These are phyloP conservation scores for Machimus rusticus DNA, from an alignment of 2,888 invertebrate genomes.

Conservation along the genomic window DNA sequence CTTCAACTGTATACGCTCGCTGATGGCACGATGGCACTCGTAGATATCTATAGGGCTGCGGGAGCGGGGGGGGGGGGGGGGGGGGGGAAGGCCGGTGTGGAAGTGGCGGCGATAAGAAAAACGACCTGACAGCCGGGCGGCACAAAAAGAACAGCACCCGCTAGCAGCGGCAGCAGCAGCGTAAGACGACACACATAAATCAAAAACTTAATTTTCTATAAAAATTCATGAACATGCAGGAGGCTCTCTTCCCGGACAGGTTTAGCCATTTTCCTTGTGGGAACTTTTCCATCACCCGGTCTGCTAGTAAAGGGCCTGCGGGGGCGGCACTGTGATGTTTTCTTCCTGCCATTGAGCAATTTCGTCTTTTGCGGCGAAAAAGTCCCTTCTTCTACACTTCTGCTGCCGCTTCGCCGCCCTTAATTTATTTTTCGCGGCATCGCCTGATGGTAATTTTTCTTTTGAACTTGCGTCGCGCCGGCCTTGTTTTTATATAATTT, in stretches of 20 bases:
- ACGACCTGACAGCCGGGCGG: neutral
- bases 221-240: constrained; percentile 43
- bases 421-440: neutral
- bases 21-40: neutral
- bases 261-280: constrained; percentile 33
- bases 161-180: neutral
- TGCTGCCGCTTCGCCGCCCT: neutral
- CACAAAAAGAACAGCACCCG: neutral
- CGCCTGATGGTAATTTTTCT: neutral
- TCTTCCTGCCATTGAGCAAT: constrained; percentile 11
- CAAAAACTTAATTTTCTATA: constrained; percentile 44
- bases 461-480: neutral
- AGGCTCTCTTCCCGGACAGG: constrained; percentile 28
- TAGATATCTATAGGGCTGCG: neutral
- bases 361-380: neutral
- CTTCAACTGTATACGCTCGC: neutral
- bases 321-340: neutral
- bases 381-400: neutral
- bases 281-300: constrained; percentile 15
- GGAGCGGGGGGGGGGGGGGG: too few relatives aligned
- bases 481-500: neutral
- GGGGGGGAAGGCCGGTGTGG: too few relatives aligned
- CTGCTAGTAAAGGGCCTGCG: neutral
- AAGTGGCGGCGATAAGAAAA: neutral
- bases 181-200: constrained; percentile 33